Evolutionary conservation across 2,113 vertebrate species (phyloP), one percentile per base, ranked within the genome.

Genomic region (Semicossyphus pulcher): DNA sequence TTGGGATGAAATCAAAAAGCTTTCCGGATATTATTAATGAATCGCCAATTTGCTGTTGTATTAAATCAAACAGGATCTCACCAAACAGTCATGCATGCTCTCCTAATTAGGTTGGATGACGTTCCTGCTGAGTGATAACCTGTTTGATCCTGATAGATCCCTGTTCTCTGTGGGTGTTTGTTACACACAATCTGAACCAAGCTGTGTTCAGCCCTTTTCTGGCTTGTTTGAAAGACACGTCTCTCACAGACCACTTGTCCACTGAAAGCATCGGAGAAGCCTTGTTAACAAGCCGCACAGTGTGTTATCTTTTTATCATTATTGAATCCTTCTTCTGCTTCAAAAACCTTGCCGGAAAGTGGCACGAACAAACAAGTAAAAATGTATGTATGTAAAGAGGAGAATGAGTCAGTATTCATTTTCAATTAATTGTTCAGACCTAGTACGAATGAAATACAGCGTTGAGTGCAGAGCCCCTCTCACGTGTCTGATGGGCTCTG

Each of bases 121-220:
- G 41, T 49, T 47, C 59, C 67, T 73, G 68, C 78, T 76, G 76
- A 65, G 42, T 61, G 51, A 72, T 20, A 76, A 68, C 77, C 70
- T 66, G 72, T 49, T 80, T 58, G 31, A 66, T 75, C 23, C 32
- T 61, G 66, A 61, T 16, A 20, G 54, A 57, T 54, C 41, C 60
- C 49, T 59, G 37, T 68, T 78, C 52, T 56, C 80, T 74, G 63
- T 59, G 7, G 52, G 64, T 1, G 2, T 47, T 56, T 44, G 0
- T 72, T 57, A 66, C 36, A 48, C 53, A 53, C 45, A 42, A 20
- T 76, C 37, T 67, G 18, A 71, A 68, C 45, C 65, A 77, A 63
- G 60, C 68, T 75, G 68, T 41, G 65, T 72, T 69, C 23, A 60
- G 1, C 45, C 36, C 58, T 48, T n/a, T 57, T 31, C 23, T 59